Evolutionary conservation across 2,113 vertebrate genomes (phyloP), one percentile per base, ranked within the genome.

Genomic region (Alethe diademata): DNA sequence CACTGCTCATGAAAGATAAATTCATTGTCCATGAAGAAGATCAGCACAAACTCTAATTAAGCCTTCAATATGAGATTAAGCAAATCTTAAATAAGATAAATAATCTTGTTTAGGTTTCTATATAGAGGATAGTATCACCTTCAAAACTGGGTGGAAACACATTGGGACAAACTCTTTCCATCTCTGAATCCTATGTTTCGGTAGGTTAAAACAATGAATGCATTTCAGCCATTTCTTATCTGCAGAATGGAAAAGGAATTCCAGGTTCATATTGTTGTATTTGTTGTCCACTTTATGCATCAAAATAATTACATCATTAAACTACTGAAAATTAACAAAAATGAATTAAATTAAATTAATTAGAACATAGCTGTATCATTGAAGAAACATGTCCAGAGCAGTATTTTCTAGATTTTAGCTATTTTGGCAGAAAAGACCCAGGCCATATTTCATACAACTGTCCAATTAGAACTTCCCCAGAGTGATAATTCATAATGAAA

Each of bases 401-500:
- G 11, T 15, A 50, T 92, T 93, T 92, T 51, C 51, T 61, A 51
- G 47, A 53, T 76, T 92, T 90, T 43, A 53, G 8, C 33, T n/a
- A 8, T 24, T n/a, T 51, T 84, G 54, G 9, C 51, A 90, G 65
- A 84, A 81, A 58, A 25, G 16, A 92, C 36, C 5, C 50, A 58
- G 43, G 56, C 7, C 14, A 26, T 82, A 24, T 86, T 91, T 94
- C 62, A 86, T 26, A 74, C 5, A 85, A 31, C 19, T 84, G 57
- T 69, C 75, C 69, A 93, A 51, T 82, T 90, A 91, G 38, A 91
- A 85, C 35, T 95, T 90, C 66, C 47, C 40, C 65, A 29, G 51
- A 86, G 58, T 72, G 65, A 85, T 57, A 67, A 91, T 53, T 42
- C 85, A 40, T 82, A 89, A 90, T 51, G 53, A 93, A 96, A 79